Percentiles rank a stretch among this genome's conserved stretches.
These are phyloP conservation scores for Ophion ventricosus DNA, from an alignment of 2,888 invertebrate genomes.

Conservation along the genomic window DNA sequence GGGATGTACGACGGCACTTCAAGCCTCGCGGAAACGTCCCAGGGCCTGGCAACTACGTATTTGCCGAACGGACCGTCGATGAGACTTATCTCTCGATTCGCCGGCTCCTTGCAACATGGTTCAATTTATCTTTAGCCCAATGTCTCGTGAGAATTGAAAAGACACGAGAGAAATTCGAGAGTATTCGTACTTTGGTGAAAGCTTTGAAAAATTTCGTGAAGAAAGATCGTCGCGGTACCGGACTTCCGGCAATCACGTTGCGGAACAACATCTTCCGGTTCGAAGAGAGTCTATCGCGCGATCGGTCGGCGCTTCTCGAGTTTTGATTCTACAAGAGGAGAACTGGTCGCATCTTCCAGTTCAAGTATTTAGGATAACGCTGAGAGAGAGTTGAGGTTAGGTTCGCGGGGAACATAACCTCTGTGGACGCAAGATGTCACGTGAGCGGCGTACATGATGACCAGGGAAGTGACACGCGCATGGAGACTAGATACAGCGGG, in stretches of 20 bases:
- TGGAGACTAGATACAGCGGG: too few relatives aligned
- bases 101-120: conserved; percentile 4
- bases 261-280: conserved; percentile 41
- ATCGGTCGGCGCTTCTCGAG: too few relatives aligned
- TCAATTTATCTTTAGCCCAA: background rate
- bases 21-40: conserved; percentile 86
- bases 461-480: too few relatives aligned
- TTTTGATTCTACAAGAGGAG: too few relatives aligned
- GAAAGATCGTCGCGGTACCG: conserved; percentile 54
- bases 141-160: background rate
- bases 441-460: too few relatives aligned
- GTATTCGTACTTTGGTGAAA: conserved; percentile 58
- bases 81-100: conserved; percentile 41
- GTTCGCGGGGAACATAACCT: too few relatives aligned
- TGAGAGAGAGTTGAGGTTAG: too few relatives aligned
- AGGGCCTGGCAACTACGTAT: conserved; percentile 87
- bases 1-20: conserved; percentile 87
- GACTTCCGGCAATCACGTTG: conserved; percentile 6
- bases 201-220: conserved; percentile 69
- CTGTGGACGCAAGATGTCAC: too few relatives aligned
- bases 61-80: conserved; percentile 83
- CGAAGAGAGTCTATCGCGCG: too few relatives aligned
- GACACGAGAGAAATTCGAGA: background rate
- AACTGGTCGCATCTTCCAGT: too few relatives aligned
- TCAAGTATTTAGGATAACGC: too few relatives aligned